A percentile compares a stretch with the other conserved stretches of the same genome.
These are phyloP conservation scores for Eulemur rufifrons DNA, from an alignment of 2,113 vertebrate species.

Conservation along the genomic window DNA sequence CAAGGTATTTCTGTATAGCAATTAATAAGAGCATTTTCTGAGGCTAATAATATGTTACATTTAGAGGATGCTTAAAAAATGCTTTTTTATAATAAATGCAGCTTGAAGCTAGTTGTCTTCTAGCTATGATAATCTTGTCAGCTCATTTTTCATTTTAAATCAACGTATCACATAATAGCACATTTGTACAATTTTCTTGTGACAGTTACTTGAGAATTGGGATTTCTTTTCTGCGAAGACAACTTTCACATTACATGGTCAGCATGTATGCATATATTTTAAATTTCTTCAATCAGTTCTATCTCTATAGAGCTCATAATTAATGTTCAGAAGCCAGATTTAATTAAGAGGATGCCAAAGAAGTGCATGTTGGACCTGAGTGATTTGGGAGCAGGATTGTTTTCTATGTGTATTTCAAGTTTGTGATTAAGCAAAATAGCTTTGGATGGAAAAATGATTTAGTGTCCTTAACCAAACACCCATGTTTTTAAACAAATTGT, in stretches of 20 bases:
- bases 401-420: conserved; percentile 49
- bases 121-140: background rate
- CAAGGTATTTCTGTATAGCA: background rate
- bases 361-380: conserved; percentile 46
- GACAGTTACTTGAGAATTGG: background rate
- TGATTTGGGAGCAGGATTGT: conserved; percentile 40
- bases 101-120: background rate
- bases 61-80: conserved; percentile 9
- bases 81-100: conserved; percentile 38
- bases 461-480: conserved; percentile 58
- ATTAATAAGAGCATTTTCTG: conserved; percentile 40
- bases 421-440: conserved; percentile 70
- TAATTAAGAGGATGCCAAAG: conserved; percentile 60
- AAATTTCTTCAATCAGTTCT: conserved; percentile 37
- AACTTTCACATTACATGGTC: conserved; percentile 27
- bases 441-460: conserved; percentile 64
- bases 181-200: conserved; percentile 7
- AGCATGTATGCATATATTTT: background rate
- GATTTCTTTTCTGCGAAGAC: conserved; percentile 3
- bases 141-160: conserved; percentile 38
- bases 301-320: conserved; percentile 44
- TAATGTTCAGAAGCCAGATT: conserved; percentile 56
- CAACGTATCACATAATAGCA: background rate
- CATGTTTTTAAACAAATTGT: conserved; percentile 48
- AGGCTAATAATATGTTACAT: background rate